Percentiles rank a stretch among this genome's conserved stretches.
Conservation (phyloP, 2,888 invertebrate species). For the Rutpela maculata region DNA sequence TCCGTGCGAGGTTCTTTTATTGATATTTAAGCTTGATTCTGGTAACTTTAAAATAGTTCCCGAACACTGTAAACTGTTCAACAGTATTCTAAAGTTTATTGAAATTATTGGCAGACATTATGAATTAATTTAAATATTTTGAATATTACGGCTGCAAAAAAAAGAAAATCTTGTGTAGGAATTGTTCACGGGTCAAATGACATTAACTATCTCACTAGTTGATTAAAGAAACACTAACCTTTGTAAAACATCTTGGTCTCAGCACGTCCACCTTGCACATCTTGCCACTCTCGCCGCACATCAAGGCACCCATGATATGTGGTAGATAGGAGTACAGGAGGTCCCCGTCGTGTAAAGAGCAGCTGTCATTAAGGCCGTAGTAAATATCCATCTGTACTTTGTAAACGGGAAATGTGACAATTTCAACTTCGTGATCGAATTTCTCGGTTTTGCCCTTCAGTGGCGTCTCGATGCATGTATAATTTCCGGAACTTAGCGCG, state of each 20-base stretch:
- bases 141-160: no score
- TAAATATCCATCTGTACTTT: slow-evolving; percentile 65
- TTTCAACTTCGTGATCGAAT: slow-evolving; percentile 67
- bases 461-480: slow-evolving; percentile 67
- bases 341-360: slow-evolving; percentile 66
- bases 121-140: no score
- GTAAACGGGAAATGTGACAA: slow-evolving; percentile 69
- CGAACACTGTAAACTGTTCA: no score
- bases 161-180: no score
- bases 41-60: no score
- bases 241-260: slow-evolving; percentile 65
- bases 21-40: no score
- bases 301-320: slow-evolving; percentile 64
- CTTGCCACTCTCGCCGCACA: slow-evolving; percentile 67
- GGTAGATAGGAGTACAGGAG: slow-evolving; percentile 68
- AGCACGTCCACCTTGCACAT: slow-evolving; percentile 68
- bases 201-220: no score
- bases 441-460: slow-evolving; percentile 53
- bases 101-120: no score
- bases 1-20: no score
- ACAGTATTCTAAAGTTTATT: no score
- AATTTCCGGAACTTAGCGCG: slow-evolving; percentile 70
- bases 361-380: slow-evolving; percentile 66
- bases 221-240: slow-evolving; percentile 57
- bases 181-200: no score